Evolutionary conservation across 2,113 vertebrate species (phyloP).

Genomic region (Burhinus bistriatus): DNA sequence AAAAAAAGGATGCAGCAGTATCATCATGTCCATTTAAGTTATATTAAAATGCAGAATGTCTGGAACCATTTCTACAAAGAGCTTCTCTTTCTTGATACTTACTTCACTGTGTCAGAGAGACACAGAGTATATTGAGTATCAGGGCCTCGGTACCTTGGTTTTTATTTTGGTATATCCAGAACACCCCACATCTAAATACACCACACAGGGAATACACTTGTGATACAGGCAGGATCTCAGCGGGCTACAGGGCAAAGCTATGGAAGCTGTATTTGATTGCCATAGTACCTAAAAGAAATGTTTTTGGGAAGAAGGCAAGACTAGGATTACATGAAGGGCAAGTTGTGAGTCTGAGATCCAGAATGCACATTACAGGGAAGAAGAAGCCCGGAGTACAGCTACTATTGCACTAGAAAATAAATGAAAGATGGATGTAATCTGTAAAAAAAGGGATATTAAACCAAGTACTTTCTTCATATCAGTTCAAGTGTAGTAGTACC

Average conservation of each 20-base stretch:
- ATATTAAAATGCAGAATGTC: not conserved
- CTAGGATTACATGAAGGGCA: not conserved
- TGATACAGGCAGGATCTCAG: not conserved
- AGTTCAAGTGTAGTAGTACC: not conserved
- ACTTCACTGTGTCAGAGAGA: not conserved
- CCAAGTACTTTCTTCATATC: not conserved
- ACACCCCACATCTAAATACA: not conserved
- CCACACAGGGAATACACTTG: not conserved
- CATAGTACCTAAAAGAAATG: not conserved
- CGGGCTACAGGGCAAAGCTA: not conserved
- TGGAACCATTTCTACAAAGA: not conserved
- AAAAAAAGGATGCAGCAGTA: not conserved
- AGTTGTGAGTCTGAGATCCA: not conserved
- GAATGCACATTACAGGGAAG: rapidly evolving
- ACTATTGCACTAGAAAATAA: not conserved
- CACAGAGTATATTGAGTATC: not conserved
- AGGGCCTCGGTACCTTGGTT: no score
- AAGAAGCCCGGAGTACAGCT: not conserved
- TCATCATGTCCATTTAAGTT: not conserved
- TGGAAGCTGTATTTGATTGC: not conserved
- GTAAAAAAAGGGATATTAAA: not conserved
- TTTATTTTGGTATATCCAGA: not conserved
- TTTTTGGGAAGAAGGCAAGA: not conserved
- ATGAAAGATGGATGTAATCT: not conserved
- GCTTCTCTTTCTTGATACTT: not conserved